Evolutionary conservation across 2,888 invertebrate species (phyloP), one percentile per base, ranked within the genome.

Genomic region (Loripinus fragilis): DNA sequence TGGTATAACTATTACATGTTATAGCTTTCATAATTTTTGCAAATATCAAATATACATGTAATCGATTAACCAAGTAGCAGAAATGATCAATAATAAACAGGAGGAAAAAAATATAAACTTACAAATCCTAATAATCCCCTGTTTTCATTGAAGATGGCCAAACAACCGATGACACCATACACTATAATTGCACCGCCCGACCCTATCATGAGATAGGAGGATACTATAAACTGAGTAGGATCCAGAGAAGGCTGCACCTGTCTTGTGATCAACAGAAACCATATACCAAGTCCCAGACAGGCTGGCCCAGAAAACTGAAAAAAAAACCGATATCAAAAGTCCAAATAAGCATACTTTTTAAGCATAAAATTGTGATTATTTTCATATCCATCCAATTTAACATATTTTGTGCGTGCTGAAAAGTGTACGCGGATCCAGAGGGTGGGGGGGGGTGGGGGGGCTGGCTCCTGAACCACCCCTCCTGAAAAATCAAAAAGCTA

Each of bases 91-190:
- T 20, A 15, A 45, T 45, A 20, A 45, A 12, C 8, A 45, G 20
- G 15, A 12, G 20, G 2, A 45, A 12, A 3, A 12, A 45, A 45
- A 52, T 52, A 60, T 10, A 10, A 30, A 81, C 83, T 76, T 78
- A 80, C 83, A 76, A 78, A 74, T 28, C 71, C 69, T n/a, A 83
- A 71, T n/a, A 83, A 74, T 70, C 80, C 78, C 60, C 74, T 80
- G 30, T 69, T 71, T 74, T 76, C 83, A 64, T 76, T 74, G 33
- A 80, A 78, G 64, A 78, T 79, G 41, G 80, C 78, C n/a, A 80
- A 41, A 75, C 83, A 83, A 5, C 83, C 83, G 15, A 76, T 74
- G 17, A 83, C 65, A 30, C 83, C 83, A 67, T 78, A 70, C 42
- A 81, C 41, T 0, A 79, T 69, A 20, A 76, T 67, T 28, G 77